Evolutionary conservation across 2,888 invertebrate species (phyloP).

Genomic region (Erannis defoliaria): DNA sequence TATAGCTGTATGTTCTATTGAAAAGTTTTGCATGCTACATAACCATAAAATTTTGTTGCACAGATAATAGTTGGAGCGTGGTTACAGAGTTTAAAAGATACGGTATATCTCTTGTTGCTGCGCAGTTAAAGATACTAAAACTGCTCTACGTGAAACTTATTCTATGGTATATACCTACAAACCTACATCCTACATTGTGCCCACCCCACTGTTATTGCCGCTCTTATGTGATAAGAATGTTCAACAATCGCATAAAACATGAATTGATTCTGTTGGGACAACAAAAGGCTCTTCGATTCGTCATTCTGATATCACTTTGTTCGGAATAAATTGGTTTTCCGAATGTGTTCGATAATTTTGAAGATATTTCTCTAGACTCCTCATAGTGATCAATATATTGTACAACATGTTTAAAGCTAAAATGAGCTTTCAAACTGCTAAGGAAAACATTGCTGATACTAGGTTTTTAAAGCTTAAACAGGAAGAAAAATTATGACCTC

Average conservation of each 20-base stretch:
- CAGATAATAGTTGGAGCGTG: constrained; percentile 1
- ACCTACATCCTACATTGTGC: constrained; percentile 51
- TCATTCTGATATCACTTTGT: constrained; percentile 55
- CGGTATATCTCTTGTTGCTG: neutral
- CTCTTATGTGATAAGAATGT: constrained; percentile 73
- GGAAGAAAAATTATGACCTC: no score
- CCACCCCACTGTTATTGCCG: constrained; percentile 65
- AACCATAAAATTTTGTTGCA: constrained; percentile 17
- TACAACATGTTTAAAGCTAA: neutral
- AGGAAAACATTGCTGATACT: no score
- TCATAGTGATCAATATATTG: constrained; percentile 3
- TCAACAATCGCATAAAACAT: constrained; percentile 62
- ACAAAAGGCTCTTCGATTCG: constrained; percentile 61
- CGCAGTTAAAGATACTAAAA: neutral
- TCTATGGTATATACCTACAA: constrained; percentile 24
- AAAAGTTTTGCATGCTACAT: constrained; percentile 24
- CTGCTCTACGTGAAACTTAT: constrained; percentile 9
- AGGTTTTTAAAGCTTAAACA: no score
- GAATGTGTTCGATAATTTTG: constrained; percentile 46
- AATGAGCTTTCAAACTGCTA: neutral
- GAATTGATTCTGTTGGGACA: constrained; percentile 61
- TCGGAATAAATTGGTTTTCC: constrained; percentile 58
- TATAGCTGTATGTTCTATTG: constrained; percentile 10
- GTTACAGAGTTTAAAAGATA: neutral
- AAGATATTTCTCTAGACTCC: constrained; percentile 43